Evolutionary conservation across 1,140 invertebrate species (phyloP).

Genomic region (Drosophila bipectinata): DNA sequence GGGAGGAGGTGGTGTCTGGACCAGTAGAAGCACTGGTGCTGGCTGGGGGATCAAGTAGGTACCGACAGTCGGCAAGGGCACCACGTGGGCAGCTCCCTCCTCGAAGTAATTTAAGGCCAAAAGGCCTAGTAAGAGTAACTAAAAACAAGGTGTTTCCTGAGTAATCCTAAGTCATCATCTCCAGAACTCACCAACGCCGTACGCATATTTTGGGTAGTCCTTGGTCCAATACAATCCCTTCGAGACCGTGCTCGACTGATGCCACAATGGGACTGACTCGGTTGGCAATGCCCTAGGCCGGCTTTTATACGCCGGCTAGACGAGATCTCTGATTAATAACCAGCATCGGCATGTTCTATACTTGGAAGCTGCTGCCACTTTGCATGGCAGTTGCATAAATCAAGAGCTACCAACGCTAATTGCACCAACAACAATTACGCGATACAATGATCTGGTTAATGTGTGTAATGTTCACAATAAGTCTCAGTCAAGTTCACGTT

Average conservation of each 20-base stretch:
- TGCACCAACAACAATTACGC: slow-evolving; percentile 56
- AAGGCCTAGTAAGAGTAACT: slow-evolving; percentile 47
- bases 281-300: slow-evolving; percentile 44
- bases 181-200: slow-evolving; percentile 46
- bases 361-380: slow-evolving; percentile 63
- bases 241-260: slow-evolving; percentile 35
- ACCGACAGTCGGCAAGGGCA: slow-evolving; percentile 43
- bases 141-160: not conserved
- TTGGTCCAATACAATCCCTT: slow-evolving; percentile 19
- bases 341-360: slow-evolving; percentile 58
- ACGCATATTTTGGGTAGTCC: slow-evolving; percentile 41
- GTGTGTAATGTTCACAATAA: slow-evolving; percentile 36
- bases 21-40: slow-evolving; percentile 31
- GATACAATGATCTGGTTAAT: slow-evolving; percentile 47
- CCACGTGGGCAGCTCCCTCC: slow-evolving; percentile 24
- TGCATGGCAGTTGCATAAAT: slow-evolving; percentile 65
- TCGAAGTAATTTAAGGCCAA: slow-evolving; percentile 28
- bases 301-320: slow-evolving; percentile 55
- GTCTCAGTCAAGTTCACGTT: slow-evolving; percentile 10
- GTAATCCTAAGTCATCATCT: not conserved
- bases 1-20: slow-evolving; percentile 37
- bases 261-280: slow-evolving; percentile 48
- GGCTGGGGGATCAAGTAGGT: slow-evolving; percentile 56
- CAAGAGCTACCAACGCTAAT: slow-evolving; percentile 67
- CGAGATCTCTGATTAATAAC: slow-evolving; percentile 53